Conservation (phyloP, 2,113 vertebrate genomes). For the Barnardius zonarius region DNA sequence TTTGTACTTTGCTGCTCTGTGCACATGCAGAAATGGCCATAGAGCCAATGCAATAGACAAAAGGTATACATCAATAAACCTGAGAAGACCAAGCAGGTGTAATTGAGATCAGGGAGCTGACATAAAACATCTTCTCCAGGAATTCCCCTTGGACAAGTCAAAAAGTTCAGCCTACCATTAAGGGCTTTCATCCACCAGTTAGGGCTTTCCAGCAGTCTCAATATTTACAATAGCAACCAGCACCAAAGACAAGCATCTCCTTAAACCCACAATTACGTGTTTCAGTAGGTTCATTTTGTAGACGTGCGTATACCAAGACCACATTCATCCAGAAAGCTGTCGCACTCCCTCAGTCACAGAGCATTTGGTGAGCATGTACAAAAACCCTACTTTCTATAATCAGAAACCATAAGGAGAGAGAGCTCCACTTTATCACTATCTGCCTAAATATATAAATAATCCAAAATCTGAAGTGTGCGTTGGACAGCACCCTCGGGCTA, state of each 20-base stretch:
- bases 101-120: background rate
- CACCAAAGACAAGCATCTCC: background rate
- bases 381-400: background rate
- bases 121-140: background rate
- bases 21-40: background rate
- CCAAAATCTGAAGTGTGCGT: conserved; percentile 44
- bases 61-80: background rate
- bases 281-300: background rate
- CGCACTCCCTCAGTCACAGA: background rate
- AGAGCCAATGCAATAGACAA: background rate
- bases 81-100: background rate
- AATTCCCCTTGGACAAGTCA: background rate
- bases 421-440: conserved; percentile 8
- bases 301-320: background rate
- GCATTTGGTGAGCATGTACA: background rate
- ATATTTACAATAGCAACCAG: background rate
- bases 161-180: background rate
- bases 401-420: background rate
- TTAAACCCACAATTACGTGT: background rate
- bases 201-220: background rate
- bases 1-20: background rate
- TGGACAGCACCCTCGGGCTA: conserved; percentile 65
- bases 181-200: background rate
- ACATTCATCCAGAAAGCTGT: background rate
- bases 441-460: conserved; percentile 67